phyloP scores from a whole-genome alignment of 1,140 invertebrate species.

The Campoletis sonorensis region DNA sequence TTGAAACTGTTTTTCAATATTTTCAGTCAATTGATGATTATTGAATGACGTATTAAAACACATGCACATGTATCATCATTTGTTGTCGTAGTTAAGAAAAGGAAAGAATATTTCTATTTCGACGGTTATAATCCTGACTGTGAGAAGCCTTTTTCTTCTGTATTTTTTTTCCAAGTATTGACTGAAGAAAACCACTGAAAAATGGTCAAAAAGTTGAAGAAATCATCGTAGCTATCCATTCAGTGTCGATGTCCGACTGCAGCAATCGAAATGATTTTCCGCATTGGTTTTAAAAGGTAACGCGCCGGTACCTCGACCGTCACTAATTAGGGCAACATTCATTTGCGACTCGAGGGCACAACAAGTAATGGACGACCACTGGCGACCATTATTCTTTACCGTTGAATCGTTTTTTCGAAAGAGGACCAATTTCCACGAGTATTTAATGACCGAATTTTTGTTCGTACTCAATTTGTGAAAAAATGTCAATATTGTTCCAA shows the following conservation, averaged over 20 bases:
- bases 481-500: neutral
- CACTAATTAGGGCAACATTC: conserved; percentile 16
- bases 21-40: neutral
- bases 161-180: neutral
- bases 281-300: conserved; percentile 21
- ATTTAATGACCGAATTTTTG: neutral
- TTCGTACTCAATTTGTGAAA: neutral
- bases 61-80: too few species aligned
- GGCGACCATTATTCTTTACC: too few species aligned
- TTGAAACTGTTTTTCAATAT: neutral
- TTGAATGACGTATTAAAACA: too few species aligned
- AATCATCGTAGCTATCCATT: neutral
- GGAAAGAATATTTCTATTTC: too few species aligned
- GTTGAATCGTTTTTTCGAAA: too few species aligned
- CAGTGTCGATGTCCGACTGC: neutral
- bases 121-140: too few species aligned
- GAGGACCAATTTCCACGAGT: too few species aligned
- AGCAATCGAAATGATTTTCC: conserved; percentile 14
- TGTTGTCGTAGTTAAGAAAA: neutral
- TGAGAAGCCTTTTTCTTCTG: too few species aligned
- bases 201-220: neutral
- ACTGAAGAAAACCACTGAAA: neutral
- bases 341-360: conserved; percentile 8
- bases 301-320: neutral
- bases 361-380: too few species aligned